These are phyloP conservation scores for Chlorospingus semifuscus DNA, from an alignment of 2,797 vertebrate species.

Conservation along the genomic window DNA sequence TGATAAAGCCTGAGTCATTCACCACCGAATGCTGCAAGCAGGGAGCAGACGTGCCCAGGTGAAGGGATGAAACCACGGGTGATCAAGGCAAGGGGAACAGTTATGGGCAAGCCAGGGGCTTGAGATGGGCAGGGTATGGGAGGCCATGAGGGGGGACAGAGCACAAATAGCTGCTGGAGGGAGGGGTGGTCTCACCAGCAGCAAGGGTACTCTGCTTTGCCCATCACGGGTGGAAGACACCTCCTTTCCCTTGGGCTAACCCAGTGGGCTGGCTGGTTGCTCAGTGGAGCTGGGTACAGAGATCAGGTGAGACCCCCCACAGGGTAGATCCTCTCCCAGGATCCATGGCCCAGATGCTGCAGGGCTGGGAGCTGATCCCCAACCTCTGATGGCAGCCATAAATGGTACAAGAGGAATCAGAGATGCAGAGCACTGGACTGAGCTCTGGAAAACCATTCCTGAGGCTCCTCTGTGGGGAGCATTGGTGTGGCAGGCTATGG, in stretches of 20 bases:
- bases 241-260: not conserved
- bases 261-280: not conserved
- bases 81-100: not conserved
- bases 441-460: not conserved
- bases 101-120: not conserved
- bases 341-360: not conserved
- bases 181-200: not conserved
- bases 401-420: not conserved
- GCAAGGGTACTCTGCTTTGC: not conserved
- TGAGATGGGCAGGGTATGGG: not conserved
- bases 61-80: not conserved
- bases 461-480: not conserved
- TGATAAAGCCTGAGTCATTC: not conserved
- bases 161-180: not conserved
- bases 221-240: not conserved
- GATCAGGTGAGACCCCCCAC: not conserved
- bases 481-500: not conserved
- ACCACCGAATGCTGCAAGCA: not conserved
- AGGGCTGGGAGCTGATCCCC: not conserved
- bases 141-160: not conserved
- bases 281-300: not conserved
- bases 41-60: rapidly evolving
- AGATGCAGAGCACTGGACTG: not conserved
- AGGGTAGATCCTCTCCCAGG: not conserved
- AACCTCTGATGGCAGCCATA: not conserved